A percentile compares a stretch with the other conserved stretches of the same genome.
These are phyloP conservation scores for Holotrichia oblita DNA, from an alignment of 1,140 invertebrate genomes.

Conservation along the genomic window DNA sequence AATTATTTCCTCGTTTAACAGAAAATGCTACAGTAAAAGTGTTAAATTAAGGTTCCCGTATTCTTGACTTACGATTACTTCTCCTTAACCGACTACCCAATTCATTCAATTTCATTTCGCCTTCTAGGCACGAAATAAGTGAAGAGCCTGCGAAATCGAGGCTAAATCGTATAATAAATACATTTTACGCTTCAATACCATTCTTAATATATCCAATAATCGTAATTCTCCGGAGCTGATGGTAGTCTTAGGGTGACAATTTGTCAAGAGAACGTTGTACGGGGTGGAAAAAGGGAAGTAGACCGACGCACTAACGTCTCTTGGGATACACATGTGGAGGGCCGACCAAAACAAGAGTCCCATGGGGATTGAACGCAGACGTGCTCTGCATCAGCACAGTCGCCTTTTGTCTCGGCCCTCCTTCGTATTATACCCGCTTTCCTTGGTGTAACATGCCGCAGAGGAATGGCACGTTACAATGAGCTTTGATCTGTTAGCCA, in stretches of 20 bases:
- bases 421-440: neutral
- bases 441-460: neutral
- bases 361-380: neutral
- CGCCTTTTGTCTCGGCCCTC: neutral
- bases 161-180: constrained; percentile 30
- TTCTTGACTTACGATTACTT: no score
- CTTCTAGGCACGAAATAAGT: neutral
- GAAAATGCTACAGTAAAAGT: no score
- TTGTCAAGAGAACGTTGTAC: neutral
- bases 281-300: neutral
- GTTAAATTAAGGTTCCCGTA: neutral
- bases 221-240: constrained; percentile 17
- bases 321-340: constrained; percentile 9
- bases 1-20: no score
- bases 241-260: constrained; percentile 27
- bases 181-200: constrained; percentile 21
- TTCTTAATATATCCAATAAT: constrained; percentile 37
- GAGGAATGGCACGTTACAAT: neutral
- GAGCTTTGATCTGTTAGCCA: constrained; percentile 5
- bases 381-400: neutral
- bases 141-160: constrained; percentile 12
- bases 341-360: constrained; percentile 14
- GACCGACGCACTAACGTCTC: neutral
- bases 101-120: neutral
- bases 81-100: no score